Base-by-base conservation (phyloP, 2,888 invertebrate species). In the Agrochola circellaris region DNA sequence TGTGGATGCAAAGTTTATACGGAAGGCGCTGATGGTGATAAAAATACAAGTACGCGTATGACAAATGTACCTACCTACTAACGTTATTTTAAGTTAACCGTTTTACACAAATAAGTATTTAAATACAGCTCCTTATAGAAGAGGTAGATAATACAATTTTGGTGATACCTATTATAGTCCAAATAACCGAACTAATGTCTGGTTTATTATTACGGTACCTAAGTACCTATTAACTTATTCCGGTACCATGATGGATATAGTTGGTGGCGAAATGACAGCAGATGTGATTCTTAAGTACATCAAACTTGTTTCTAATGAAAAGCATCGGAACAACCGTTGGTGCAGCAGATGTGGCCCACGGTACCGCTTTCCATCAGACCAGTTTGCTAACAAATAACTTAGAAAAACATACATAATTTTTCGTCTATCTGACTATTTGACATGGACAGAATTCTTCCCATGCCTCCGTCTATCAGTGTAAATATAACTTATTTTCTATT, bases 1-100 rank as follows among this genome's bases (percentile, higher is more conserved):
- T 20, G 65, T 73, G 71, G 51, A 54, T 76, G 58, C 78, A 71
- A 74, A 83, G 75, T 88, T 84, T 77, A 77, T 89, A 90, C 90
- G 85, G 89, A 89, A 91, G 92, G 90, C 87, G 70, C 61, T 72
- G 60, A 58, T 73, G 26, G 61, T 75, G 75, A 60, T 51, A 73
- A 56, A 64, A 77, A 65, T n/a, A 68, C 23, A 60, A 48, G 42
- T 58, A 58, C 17, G 5, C 17, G 17, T n/a, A 26, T 42, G 15
- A 17, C 15, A 48, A 79, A 61, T n/a, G 3, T 54, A 48, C 11
- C 11, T 54, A 48, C 11, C 11, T 20, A 30, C 13, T 23, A 48
- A 7, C 15, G 13, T 51, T 58, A 64, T 26, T 51, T 26, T 42
- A 30, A 67, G 1, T 34, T 68, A 73, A 51, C n/a, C 9, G 64